Evolutionary conservation across 2,113 vertebrate genomes (phyloP).

Genomic region (Verasper variegatus): DNA sequence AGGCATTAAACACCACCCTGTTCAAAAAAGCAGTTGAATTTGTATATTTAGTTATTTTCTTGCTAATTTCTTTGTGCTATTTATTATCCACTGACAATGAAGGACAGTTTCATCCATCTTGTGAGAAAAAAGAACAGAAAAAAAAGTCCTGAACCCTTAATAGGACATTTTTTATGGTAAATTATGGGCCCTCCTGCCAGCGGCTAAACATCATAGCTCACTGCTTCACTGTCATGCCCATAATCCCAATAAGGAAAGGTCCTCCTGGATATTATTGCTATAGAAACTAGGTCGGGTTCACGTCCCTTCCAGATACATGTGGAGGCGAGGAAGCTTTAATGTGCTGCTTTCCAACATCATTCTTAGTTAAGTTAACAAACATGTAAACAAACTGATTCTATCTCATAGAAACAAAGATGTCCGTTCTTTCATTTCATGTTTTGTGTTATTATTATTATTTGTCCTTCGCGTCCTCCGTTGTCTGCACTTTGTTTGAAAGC

Average conservation of each 20-base stretch:
- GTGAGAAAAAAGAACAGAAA: conserved; percentile 7
- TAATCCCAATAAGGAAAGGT: conserved; percentile 51
- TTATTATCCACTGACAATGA: neutral
- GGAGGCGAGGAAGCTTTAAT: neutral
- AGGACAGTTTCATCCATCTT: conserved; percentile 24
- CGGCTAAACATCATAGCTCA: conserved; percentile 47
- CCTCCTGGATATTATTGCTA: conserved; percentile 25
- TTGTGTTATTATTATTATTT: neutral
- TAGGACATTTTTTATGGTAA: conserved; percentile 47
- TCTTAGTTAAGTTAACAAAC: neutral
- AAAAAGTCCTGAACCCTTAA: conserved; percentile 36
- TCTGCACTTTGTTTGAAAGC: neutral
- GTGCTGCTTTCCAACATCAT: neutral
- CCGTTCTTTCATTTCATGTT: neutral
- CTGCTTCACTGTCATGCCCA: conserved; percentile 47
- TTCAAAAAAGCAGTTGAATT: too few species aligned
- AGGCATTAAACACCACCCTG: neutral
- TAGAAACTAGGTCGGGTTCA: conserved; percentile 36
- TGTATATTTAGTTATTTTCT: too few species aligned
- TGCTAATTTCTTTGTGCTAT: conserved; percentile 18
- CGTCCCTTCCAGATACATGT: conserved; percentile 2
- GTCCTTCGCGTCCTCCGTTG: conserved; percentile 25
- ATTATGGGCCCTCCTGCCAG: conserved; percentile 47
- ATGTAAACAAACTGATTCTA: conserved; percentile 8
- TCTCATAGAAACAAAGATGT: conserved; percentile 1